Percentiles rank a stretch among this genome's conserved stretches.
phyloP scores from a whole-genome alignment of 2,888 invertebrate genomes.

The Barypeithes pellucidus region DNA sequence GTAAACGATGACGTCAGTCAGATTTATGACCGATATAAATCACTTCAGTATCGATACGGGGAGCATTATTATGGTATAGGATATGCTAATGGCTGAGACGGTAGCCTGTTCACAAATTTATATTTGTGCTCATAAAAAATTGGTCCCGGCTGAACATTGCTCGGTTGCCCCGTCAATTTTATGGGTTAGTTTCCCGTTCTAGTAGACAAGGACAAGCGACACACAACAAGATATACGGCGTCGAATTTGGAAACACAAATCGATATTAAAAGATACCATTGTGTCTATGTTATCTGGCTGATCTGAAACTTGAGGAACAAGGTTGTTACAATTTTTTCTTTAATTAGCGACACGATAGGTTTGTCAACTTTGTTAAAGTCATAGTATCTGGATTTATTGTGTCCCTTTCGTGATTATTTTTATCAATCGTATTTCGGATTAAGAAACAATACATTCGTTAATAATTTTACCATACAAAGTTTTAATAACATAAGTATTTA shows the following conservation, averaged over 20 bases:
- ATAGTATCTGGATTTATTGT: too few relatives aligned
- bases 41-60: conserved; percentile 36
- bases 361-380: too few relatives aligned
- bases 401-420: too few relatives aligned
- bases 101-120: conserved; percentile 44
- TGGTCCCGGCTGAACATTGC: conserved; percentile 26
- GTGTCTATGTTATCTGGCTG: background rate
- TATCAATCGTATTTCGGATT: too few relatives aligned
- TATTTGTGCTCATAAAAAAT: conserved; percentile 43
- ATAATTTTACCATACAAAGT: too few relatives aligned
- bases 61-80: conserved; percentile 38
- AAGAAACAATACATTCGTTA: too few relatives aligned
- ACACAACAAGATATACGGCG: conserved; percentile 30
- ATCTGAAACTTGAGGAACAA: background rate
- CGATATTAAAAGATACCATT: conserved; percentile 8
- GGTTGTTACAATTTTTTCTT: too few relatives aligned
- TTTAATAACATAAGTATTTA: too few relatives aligned
- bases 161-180: conserved; percentile 34
- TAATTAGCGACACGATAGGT: too few relatives aligned
- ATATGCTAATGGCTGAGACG: conserved; percentile 49
- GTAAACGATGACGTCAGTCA: conserved; percentile 11
- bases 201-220: conserved; percentile 29
- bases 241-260: conserved; percentile 1
- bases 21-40: conserved; percentile 47
- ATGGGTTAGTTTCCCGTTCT: conserved; percentile 44